Conservation (phyloP, 1,140 invertebrate genomes). For the Drosophila tropicalis region DNA sequence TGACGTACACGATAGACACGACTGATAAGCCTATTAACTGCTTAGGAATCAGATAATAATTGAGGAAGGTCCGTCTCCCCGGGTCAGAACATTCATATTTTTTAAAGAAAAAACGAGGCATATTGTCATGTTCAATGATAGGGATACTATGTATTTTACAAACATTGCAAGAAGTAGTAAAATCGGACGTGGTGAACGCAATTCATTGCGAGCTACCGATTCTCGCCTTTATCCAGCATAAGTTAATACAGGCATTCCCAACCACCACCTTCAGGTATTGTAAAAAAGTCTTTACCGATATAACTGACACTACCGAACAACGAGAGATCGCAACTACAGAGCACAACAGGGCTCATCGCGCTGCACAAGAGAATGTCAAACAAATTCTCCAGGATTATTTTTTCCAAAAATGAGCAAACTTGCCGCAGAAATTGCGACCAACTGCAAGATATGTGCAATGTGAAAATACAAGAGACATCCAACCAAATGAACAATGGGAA, state of each 20-base stretch:
- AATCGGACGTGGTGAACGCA: slow-evolving; percentile 10
- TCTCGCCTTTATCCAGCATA: slow-evolving; percentile 18
- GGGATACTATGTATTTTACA: slow-evolving; percentile 6
- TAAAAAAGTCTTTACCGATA: background rate
- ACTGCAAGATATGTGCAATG: background rate
- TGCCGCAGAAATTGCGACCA: background rate
- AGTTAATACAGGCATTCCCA: slow-evolving; percentile 4
- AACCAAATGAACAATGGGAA: no score
- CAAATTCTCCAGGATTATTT: background rate
- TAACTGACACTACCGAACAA: background rate
- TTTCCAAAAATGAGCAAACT: no score
- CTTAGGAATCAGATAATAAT: slow-evolving; percentile 25
- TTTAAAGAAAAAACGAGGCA: slow-evolving; percentile 31
- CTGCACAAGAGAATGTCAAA: slow-evolving; percentile 34
- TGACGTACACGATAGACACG: slow-evolving; percentile 18
- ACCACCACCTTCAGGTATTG: slow-evolving; percentile 12
- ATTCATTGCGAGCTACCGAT: slow-evolving; percentile 24
- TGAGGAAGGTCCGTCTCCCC: background rate
- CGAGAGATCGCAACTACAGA: background rate
- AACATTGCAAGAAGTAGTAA: slow-evolving; percentile 9
- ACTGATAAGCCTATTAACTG: slow-evolving; percentile 26
- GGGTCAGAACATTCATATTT: slow-evolving; percentile 19
- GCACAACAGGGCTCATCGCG: slow-evolving; percentile 26
- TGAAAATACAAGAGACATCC: no score
- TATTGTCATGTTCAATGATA: background rate